Evolutionary conservation across 2,797 vertebrate genomes (phyloP), one percentile per base, ranked within the genome.

Genomic region (Xiphophorus birchmanni): DNA sequence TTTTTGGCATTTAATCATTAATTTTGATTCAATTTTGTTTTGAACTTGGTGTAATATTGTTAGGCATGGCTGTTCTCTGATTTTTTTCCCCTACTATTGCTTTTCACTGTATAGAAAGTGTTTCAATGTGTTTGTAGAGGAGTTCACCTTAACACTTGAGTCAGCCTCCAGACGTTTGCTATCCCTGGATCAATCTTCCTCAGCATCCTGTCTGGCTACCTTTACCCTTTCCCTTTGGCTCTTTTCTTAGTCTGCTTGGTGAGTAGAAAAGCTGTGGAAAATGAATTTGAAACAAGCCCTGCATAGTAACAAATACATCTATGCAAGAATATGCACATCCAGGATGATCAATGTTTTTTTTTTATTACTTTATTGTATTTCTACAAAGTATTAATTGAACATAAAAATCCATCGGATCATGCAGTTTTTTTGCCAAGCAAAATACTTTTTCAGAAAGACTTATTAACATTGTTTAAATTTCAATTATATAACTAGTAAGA

Each of bases 121-220:
- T n/a, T 58, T 48, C 37, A 37, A 5, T 56, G 15, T 63, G 0
- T n/a, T 11, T 73, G 47, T 52, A 45, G 52, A 74, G 60, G 67
- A 0, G n/a, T 87, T 78, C 48, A 90, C 94, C 97, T 98, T 98
- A 93, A 98, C 91, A 32, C 78, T 69, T 86, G 77, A 65, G 58
- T 88, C 92, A 99, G 99, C 90, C 97, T 99, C 89, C 99, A 99
- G 90, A 99, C 99, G 0, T 99, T 99, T 96, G 99, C 99, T 47
- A 99, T 99, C 86, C 98, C 98, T n/a, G 98, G 98, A 75, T 99
- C 98, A 45, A 99, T 99, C 95, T 99, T 99, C 92, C 97, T 99
- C 88, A 99, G 99, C 94, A 99, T 99, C 93, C 95, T 99, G 84
- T 99, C 98, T 76, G 98, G 99, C 37, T 99, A 99, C 93, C 97